Conservation (phyloP, 2,888 invertebrate species). For the Mechanitis messenoides region DNA sequence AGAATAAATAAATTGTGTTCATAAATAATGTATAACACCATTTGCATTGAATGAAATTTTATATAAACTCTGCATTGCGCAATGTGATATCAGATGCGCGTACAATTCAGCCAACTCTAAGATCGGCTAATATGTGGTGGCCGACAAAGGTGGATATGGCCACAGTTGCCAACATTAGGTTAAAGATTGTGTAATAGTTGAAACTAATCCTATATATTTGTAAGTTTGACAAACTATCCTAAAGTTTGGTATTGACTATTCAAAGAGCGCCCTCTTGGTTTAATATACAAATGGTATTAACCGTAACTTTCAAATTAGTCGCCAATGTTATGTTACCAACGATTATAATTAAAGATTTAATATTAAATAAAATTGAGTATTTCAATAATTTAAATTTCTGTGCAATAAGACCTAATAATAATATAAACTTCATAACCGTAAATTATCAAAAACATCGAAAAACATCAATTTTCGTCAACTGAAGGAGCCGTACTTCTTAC, state of each 20-base stretch:
- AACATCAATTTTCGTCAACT: too few species aligned
- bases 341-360: not conserved
- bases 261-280: slow-evolving; percentile 10
- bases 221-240: slow-evolving; percentile 10
- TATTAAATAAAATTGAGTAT: too few species aligned
- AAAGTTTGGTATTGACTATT: slow-evolving; percentile 11
- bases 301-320: slow-evolving; percentile 15
- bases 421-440: too few species aligned
- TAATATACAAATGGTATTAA: slow-evolving; percentile 9
- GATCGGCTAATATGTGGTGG: slow-evolving; percentile 10
- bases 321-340: slow-evolving; percentile 3
- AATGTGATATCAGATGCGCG: slow-evolving; percentile 5
- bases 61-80: slow-evolving; percentile 10
- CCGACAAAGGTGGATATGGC: slow-evolving; percentile 13
- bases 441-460: too few species aligned
- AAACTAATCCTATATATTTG: slow-evolving; percentile 13
- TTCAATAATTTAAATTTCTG: too few species aligned
- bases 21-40: too few species aligned
- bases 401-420: too few species aligned
- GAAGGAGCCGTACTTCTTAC: too few species aligned
- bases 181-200: slow-evolving; percentile 15
- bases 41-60: not conserved
- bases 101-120: slow-evolving; percentile 4
- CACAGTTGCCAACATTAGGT: slow-evolving; percentile 15
- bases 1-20: too few species aligned